phyloP scores from a whole-genome alignment of 2,113 vertebrate genomes.

The Sphaerodactylus townsendi region DNA sequence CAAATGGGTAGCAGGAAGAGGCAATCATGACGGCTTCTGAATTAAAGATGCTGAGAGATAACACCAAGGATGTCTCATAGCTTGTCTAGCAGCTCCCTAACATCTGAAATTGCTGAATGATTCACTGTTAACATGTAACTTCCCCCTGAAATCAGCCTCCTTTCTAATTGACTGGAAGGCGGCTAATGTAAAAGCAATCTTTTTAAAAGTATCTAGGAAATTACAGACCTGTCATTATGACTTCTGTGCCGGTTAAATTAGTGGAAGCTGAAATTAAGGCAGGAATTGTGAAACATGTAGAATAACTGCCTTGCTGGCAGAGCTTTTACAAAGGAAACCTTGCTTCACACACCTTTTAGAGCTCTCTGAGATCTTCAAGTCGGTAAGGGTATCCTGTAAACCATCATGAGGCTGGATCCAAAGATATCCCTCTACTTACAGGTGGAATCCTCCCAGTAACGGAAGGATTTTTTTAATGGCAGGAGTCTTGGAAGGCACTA shows the following conservation, averaged over 20 bases:
- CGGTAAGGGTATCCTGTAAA: neutral
- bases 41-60: too few species aligned
- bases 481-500: too few species aligned
- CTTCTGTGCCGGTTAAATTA: neutral
- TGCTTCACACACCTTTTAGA: neutral
- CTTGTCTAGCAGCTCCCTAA: neutral
- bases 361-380: neutral
- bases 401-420: too few species aligned
- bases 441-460: too few species aligned
- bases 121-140: conserved; percentile 4
- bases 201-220: neutral
- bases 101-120: neutral
- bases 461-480: too few species aligned
- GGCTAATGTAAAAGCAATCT: neutral
- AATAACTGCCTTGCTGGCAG: neutral
- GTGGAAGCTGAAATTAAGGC: neutral
- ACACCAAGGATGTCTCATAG: too few species aligned
- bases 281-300: neutral
- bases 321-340: neutral
- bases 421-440: too few species aligned
- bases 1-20: too few species aligned
- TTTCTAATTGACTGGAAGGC: neutral
- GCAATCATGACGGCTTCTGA: too few species aligned
- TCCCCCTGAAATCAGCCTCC: neutral
- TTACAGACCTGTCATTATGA: neutral